These are phyloP conservation scores for Urocolius indicus DNA, from an alignment of 2,113 vertebrate genomes.

Conservation along the genomic window DNA sequence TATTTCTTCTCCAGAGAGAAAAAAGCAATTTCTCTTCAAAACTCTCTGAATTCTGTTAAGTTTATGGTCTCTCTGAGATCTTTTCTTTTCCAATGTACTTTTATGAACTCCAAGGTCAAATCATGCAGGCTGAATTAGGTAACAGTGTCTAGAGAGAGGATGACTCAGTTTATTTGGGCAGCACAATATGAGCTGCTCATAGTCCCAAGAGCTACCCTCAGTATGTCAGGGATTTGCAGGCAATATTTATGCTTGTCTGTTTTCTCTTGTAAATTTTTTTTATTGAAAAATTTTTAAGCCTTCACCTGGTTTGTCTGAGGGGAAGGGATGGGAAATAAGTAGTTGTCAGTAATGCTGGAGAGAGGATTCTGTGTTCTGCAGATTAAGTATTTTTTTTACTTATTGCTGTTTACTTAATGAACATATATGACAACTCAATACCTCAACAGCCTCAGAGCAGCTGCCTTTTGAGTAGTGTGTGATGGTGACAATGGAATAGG, in stretches of 20 bases:
- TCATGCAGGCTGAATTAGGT: conserved; percentile 31
- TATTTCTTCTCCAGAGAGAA: neutral
- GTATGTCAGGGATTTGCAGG: neutral
- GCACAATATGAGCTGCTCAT: neutral
- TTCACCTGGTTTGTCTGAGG: neutral
- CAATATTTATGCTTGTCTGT: neutral
- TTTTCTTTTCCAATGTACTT: neutral
- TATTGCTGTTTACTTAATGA: neutral
- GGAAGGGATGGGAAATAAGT: neutral
- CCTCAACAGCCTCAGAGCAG: neutral
- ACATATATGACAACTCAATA: neutral
- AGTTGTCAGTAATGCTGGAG: neutral
- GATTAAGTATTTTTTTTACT: neutral
- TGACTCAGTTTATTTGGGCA: conserved; percentile 56
- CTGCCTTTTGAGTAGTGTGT: neutral
- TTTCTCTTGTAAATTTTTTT: neutral
- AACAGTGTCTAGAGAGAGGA: conserved; percentile 42
- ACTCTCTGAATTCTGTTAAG: neutral
- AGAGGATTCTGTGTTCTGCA: neutral
- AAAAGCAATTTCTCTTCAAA: neutral
- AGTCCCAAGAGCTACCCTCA: neutral
- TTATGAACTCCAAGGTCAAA: conserved; percentile 52
- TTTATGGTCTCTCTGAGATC: neutral
- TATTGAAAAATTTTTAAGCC: neutral
- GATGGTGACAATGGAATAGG: neutral